Evolutionary conservation across 30 jellyfish, hydroid and myxozoan genomes (phyloP).

Genomic region (Cassiopea andromeda): DNA sequence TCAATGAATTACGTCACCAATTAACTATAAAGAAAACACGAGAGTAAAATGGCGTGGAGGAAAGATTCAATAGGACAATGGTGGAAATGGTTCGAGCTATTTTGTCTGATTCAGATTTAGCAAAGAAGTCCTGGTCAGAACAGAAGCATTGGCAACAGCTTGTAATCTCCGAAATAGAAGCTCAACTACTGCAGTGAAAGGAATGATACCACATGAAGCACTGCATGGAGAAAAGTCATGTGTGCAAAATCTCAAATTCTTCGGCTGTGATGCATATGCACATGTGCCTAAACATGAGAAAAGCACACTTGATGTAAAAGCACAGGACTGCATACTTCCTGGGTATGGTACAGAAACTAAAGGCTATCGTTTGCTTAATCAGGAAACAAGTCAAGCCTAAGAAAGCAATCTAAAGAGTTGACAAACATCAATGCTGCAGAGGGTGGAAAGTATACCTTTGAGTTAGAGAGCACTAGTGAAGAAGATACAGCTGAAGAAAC

Average conservation of each 20-base stretch:
- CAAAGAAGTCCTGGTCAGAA: slow-evolving; percentile 11
- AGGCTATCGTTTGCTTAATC: not conserved
- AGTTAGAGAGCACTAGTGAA: not conserved
- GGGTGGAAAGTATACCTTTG: not conserved
- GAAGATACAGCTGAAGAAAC: not conserved
- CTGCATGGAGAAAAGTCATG: not conserved
- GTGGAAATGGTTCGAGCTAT: no score
- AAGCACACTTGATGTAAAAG: not conserved
- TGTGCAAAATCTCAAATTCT: not conserved
- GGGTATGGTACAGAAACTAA: not conserved
- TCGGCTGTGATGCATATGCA: no score
- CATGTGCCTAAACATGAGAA: no score
- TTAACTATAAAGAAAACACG: no score
- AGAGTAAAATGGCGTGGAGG: no score
- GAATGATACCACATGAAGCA: not conserved
- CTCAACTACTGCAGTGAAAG: slow-evolving; percentile 12
- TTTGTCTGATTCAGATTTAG: not conserved
- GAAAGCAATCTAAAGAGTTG: not conserved
- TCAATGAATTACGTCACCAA: no score
- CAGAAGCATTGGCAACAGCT: slow-evolving; percentile 24
- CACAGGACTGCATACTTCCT: not conserved
- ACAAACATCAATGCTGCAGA: not conserved
- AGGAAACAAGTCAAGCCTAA: not conserved
- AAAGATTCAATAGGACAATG: not conserved
- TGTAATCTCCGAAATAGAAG: not conserved